A percentile compares a stretch with the other conserved stretches of the same genome.
Conservation (phyloP, 2,888 invertebrate genomes). For the Patella depressa region DNA sequence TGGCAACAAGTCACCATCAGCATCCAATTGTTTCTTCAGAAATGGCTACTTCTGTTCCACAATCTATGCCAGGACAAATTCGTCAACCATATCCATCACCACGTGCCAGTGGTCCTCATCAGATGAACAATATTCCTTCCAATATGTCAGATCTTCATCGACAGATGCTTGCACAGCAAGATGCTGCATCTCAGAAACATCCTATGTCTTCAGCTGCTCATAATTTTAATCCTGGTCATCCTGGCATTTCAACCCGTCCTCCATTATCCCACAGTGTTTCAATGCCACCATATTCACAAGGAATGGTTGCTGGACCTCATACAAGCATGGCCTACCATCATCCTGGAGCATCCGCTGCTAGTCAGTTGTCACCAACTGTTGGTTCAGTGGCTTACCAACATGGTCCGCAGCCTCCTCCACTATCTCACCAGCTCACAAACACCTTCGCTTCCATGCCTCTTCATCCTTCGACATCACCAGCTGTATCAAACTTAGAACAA, state of each 20-base stretch:
- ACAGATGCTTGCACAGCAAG: background rate
- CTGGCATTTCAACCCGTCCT: conserved; percentile 34
- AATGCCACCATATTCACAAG: background rate
- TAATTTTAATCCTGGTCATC: conserved; percentile 24
- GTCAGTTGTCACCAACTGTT: conserved; percentile 27
- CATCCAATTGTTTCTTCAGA: background rate
- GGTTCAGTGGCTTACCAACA: conserved; percentile 21
- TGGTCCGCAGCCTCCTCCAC: conserved; percentile 35
- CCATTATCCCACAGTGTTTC: conserved; percentile 32
- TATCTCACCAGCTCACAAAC: conserved; percentile 26
- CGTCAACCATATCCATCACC: background rate
- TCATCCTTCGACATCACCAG: conserved; percentile 18
- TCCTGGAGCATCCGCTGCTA: conserved; percentile 31
- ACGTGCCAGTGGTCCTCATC: background rate
- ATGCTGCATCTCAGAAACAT: conserved; percentile 9
- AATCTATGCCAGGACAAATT: background rate
- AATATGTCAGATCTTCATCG: conserved; percentile 3
- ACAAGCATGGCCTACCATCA: conserved; percentile 16
- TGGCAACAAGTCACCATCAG: background rate
- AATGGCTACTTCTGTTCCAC: background rate
- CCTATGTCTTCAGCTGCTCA: background rate
- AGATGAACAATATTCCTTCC: background rate
- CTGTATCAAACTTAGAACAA: conserved; percentile 23
- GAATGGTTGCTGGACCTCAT: conserved; percentile 18
- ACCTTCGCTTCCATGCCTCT: conserved; percentile 13